A percentile compares a stretch with the other conserved stretches of the same genome.
Evolutionary conservation across 2,888 invertebrate species (phyloP).

Genomic region (Drosophila silvestris): DNA sequence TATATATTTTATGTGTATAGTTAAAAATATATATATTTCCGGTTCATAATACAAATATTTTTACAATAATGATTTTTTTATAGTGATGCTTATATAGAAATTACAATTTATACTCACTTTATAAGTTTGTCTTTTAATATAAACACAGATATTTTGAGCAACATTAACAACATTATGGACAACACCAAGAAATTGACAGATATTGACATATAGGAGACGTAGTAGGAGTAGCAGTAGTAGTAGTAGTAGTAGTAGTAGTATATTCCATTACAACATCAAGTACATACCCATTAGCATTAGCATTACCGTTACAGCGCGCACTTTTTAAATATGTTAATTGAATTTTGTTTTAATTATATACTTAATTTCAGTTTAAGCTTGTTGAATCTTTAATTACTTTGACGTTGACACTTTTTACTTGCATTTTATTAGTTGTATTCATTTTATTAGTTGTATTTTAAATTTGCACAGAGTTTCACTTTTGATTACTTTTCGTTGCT

Average conservation of each 20-base stretch:
- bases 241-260: constrained; percentile 40
- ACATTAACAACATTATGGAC: constrained; percentile 34
- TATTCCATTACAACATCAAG: constrained; percentile 84
- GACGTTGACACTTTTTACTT: constrained; percentile 47
- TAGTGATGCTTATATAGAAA: constrained; percentile 2
- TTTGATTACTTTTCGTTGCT: constrained; percentile 40
- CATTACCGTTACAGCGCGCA: constrained; percentile 41
- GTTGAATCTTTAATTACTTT: constrained; percentile 22
- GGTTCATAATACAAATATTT: neutral
- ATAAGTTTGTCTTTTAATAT: constrained; percentile 19
- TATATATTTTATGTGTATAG: neutral
- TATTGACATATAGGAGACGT: constrained; percentile 59
- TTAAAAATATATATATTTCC: neutral
- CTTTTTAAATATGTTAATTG: constrained; percentile 25
- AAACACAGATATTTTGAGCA: constrained; percentile 4
- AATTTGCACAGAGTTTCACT: constrained; percentile 65
- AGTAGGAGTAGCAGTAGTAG: constrained; percentile 4
- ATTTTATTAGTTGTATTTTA: constrained; percentile 22
- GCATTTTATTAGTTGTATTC: constrained; percentile 34
- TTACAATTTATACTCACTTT: constrained; percentile 48
- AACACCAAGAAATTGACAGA: constrained; percentile 68
- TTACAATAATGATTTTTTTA: neutral
- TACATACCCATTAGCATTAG: constrained; percentile 78
- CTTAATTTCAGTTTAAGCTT: neutral
- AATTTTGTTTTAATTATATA: constrained; percentile 1